Conservation (phyloP, 2,888 invertebrate species). For the Idaea aversata region DNA sequence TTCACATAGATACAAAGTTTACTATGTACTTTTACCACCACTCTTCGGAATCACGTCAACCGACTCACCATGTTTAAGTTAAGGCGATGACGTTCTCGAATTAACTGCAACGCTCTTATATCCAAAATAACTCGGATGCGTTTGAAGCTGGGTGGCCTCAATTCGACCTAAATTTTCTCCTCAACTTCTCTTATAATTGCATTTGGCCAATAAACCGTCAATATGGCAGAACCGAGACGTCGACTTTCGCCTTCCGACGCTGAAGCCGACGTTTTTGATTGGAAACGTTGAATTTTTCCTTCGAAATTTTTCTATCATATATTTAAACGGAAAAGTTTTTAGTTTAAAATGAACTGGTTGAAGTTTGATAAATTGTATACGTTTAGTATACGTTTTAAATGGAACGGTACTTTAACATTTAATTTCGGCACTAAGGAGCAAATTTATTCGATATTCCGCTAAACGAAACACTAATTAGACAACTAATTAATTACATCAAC, state of each 20-base stretch:
- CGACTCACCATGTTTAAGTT: conserved; percentile 35
- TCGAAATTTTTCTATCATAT: no score
- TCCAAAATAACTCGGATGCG: conserved; percentile 27
- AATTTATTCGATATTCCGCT: background rate
- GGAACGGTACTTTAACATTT: no score
- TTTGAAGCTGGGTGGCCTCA: background rate
- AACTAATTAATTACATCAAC: background rate
- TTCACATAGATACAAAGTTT: background rate
- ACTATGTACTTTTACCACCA: background rate
- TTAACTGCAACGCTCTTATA: conserved; percentile 31
- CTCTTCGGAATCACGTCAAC: conserved; percentile 27
- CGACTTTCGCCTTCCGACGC: background rate
- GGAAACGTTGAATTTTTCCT: background rate
- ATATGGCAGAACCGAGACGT: background rate
- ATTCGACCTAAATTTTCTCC: background rate
- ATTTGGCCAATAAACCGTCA: background rate
- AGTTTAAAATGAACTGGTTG: background rate
- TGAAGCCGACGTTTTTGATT: background rate
- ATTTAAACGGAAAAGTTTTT: background rate
- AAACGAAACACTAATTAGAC: background rate
- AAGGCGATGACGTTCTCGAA: conserved; percentile 35
- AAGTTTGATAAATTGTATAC: background rate
- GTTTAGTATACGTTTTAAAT: no score
- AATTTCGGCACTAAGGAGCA: background rate
- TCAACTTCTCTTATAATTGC: background rate